Conservation (phyloP, 2,797 vertebrate species). For the Psittacula derbiana region DNA sequence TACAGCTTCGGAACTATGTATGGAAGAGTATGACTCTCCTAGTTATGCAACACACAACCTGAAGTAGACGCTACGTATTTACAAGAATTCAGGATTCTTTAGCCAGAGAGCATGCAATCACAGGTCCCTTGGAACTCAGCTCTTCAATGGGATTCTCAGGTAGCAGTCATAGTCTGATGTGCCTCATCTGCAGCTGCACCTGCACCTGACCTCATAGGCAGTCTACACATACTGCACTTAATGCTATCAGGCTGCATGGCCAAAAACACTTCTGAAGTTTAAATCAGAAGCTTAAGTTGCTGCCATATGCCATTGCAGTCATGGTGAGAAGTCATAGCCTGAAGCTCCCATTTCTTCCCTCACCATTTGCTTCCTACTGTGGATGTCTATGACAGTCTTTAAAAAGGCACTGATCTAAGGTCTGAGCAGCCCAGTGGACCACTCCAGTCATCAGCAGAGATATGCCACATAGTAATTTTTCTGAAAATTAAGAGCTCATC, state of each 20-base stretch:
- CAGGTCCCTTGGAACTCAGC: neutral
- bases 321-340: neutral
- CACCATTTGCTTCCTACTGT: neutral
- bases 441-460: neutral
- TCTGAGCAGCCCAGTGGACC: neutral
- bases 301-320: neutral
- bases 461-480: neutral
- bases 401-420: neutral
- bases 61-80: neutral
- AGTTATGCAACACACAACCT: constrained; percentile 12
- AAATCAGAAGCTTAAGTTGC: neutral
- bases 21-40: neutral
- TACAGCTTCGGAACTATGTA: neutral
- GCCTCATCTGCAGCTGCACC: constrained; percentile 34
- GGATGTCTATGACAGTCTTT: neutral
- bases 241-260: neutral
- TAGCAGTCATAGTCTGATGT: constrained; percentile 15
- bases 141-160: constrained; percentile 15
- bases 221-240: neutral
- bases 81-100: constrained; percentile 6
- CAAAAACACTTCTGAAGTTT: neutral
- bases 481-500: neutral
- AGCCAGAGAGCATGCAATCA: constrained; percentile 44
- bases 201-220: neutral
- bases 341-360: neutral